These are phyloP conservation scores for Scaptomyza cyrtandrae DNA, from an alignment of 2,888 invertebrate species.

Conservation along the genomic window DNA sequence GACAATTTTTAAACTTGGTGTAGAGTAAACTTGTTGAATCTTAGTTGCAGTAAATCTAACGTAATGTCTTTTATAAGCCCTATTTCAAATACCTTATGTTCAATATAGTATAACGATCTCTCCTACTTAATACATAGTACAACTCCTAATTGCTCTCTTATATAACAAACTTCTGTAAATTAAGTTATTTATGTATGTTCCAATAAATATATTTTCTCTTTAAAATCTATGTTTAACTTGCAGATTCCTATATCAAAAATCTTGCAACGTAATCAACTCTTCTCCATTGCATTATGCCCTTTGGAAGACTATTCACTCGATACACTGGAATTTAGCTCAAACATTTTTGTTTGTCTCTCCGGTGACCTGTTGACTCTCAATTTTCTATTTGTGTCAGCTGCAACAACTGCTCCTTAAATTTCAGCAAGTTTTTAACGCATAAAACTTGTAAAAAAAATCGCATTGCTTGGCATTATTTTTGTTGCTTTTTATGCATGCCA, in stretches of 20 bases:
- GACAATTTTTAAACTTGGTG: too few relatives aligned
- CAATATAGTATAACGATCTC: too few relatives aligned
- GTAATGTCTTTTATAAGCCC: too few relatives aligned
- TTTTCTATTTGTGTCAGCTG: conserved; percentile 23
- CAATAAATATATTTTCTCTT: not conserved
- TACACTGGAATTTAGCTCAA: not conserved
- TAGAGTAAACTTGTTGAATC: too few relatives aligned
- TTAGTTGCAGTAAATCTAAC: too few relatives aligned
- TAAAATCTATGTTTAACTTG: not conserved
- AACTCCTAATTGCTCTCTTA: too few relatives aligned
- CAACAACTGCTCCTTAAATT: conserved; percentile 47
- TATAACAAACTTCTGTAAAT: too few relatives aligned
- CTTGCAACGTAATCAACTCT: not conserved
- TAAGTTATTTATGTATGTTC: too few relatives aligned
- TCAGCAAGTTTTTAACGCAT: conserved; percentile 25
- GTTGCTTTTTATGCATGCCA: not conserved
- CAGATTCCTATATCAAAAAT: not conserved
- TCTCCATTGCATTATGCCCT: not conserved
- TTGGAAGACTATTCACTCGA: not conserved
- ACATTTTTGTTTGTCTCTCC: not conserved
- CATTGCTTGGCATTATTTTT: conserved; percentile 24
- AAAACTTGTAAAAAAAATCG: conserved; percentile 18
- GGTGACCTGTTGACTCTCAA: not conserved
- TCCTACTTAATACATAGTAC: too few relatives aligned
- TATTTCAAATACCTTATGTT: too few relatives aligned